A percentile compares a stretch with the other conserved stretches of the same genome.
Conservation (phyloP, 1,140 invertebrate genomes). For the Brachionus plicatilis region DNA sequence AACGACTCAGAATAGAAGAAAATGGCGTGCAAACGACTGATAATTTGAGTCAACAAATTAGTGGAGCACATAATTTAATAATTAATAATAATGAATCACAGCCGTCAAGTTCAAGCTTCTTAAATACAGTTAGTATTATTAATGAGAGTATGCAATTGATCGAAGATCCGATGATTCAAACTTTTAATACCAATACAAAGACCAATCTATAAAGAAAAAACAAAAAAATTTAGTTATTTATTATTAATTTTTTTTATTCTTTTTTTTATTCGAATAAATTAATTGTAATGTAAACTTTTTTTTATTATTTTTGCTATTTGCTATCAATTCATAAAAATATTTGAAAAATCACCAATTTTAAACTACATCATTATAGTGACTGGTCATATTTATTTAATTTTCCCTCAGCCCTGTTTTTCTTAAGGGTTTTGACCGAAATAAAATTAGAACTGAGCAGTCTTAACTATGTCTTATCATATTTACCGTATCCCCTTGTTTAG, state of each 20-base stretch:
- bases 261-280: neutral
- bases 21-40: neutral
- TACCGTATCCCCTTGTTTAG: too few species aligned
- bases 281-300: neutral
- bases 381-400: too few species aligned
- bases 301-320: neutral
- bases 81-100: neutral
- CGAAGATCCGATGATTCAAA: neutral
- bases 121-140: neutral
- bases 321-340: neutral
- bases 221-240: neutral
- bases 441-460: too few species aligned
- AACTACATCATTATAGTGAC: too few species aligned
- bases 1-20: constrained; percentile 13
- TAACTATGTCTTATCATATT: too few species aligned
- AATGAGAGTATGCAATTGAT: neutral
- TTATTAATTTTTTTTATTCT: neutral
- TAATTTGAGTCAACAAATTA: neutral
- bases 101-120: neutral
- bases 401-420: too few species aligned
- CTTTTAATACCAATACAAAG: neutral
- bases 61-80: neutral
- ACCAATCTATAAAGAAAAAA: neutral
- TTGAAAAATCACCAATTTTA: too few species aligned
- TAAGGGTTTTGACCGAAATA: too few species aligned